Conservation (phyloP, 2,888 invertebrate genomes). For the Caradrina clavipalpis region DNA sequence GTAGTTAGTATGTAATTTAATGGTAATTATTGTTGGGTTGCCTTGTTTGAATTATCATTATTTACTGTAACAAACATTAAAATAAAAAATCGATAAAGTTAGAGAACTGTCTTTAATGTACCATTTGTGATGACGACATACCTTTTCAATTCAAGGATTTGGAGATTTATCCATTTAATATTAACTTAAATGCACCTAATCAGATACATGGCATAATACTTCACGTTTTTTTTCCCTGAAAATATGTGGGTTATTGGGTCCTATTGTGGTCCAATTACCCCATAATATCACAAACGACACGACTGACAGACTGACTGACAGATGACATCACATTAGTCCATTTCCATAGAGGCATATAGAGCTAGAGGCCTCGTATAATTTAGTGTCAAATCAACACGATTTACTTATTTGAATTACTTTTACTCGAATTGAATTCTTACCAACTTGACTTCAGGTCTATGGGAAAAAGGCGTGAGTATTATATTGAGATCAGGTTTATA, state of each 20-base stretch:
- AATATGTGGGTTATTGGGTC: neutral
- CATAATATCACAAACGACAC: neutral
- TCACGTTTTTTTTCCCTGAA: slow-evolving; percentile 9
- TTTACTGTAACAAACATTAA: slow-evolving; percentile 36
- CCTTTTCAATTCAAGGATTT: slow-evolving; percentile 19
- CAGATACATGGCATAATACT: slow-evolving; percentile 7
- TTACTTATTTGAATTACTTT: too few relatives aligned
- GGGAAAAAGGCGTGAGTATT: too few relatives aligned
- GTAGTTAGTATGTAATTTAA: slow-evolving; percentile 5
- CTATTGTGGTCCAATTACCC: neutral
- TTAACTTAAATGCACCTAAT: slow-evolving; percentile 8
- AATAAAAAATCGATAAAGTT: slow-evolving; percentile 20
- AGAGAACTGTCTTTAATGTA: neutral
- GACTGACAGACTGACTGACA: neutral
- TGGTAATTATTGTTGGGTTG: neutral
- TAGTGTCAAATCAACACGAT: too few relatives aligned
- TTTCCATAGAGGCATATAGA: too few relatives aligned
- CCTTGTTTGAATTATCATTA: slow-evolving; percentile 11
- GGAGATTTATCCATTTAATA: neutral
- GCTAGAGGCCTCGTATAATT: too few relatives aligned
- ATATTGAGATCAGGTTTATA: too few relatives aligned
- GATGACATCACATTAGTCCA: too few relatives aligned
- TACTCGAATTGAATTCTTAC: too few relatives aligned
- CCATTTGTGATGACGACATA: slow-evolving; percentile 33
- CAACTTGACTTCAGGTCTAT: too few relatives aligned